Evolutionary conservation across 2,113 vertebrate genomes (phyloP), one percentile per base, ranked within the genome.

Genomic region (Daphoenositta chrysoptera): DNA sequence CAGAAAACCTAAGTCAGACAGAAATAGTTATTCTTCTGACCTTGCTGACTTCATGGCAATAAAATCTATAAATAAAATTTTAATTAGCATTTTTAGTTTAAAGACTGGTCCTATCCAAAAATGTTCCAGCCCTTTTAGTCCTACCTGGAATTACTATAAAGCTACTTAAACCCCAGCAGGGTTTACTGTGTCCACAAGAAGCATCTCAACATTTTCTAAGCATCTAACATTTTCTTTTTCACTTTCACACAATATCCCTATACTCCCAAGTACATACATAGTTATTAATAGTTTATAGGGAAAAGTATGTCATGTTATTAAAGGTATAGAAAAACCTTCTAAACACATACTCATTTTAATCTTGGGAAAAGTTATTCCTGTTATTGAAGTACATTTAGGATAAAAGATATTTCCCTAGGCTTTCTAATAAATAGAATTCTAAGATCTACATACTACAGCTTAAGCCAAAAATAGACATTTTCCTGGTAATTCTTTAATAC

Each of bases 181-280:
- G 4, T 50, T 78, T 50, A 93, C 13, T 45, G 13, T 27, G 13
- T 28, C 50, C 28, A 0, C 33, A 83, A 76, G 28, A 84, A 53
- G n/a, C 27, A 65, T 4, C 68, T 13, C 54, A n/a, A 61, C 5
- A 30, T 50, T 53, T 75, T 63, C 30, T 31, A 89, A 33, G 8
- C 11, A 50, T n/a, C n/a, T n/a, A n/a, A n/a, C n/a, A n/a, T n/a
- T n/a, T n/a, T n/a, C n/a, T n/a, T n/a, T n/a, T 30, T 28, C 9
- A 35, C 40, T 61, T 86, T 68, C n/a, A 44, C 45, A 83, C 35
- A 28, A 10, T 24, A 39, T 17, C 44, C 11, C 26, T 39, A 8
- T 8, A 65, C 13, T 77, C 27, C 1, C 1, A 48, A 83, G 10
- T 15, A 53, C 4, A 56, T 18, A 42, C 4, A 23, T 0, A 33